A percentile compares a stretch with the other conserved stretches of the same genome.
These are phyloP conservation scores for Caenorhabditis sp. DNA, from an alignment of 2,888 invertebrate species.

Conservation along the genomic window DNA sequence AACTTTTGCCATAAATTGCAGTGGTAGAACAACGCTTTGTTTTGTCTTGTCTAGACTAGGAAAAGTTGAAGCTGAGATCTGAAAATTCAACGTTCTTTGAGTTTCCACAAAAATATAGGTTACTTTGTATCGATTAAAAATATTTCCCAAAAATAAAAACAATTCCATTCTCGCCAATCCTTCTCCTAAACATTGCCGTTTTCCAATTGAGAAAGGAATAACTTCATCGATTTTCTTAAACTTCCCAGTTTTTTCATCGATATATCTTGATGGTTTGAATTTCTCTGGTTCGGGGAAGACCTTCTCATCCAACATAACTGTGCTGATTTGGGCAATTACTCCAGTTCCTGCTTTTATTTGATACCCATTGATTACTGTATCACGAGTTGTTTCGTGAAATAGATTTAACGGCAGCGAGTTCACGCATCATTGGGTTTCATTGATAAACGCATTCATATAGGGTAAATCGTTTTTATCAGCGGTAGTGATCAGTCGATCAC, in stretches of 20 bases:
- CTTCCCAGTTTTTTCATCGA: conserved; percentile 52
- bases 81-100: no score
- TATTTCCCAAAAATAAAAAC: conserved; percentile 43
- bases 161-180: conserved; percentile 47
- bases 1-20: no score
- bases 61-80: no score
- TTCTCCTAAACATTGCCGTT: conserved; percentile 45
- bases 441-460: conserved; percentile 50
- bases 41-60: no score
- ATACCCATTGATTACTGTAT: conserved; percentile 19
- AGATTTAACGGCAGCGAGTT: conserved; percentile 36
- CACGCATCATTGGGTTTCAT: conserved; percentile 36
- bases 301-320: conserved; percentile 32
- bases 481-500: conserved; percentile 41
- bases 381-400: conserved; percentile 23
- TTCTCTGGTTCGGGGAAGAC: conserved; percentile 28
- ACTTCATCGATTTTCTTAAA: conserved; percentile 41
- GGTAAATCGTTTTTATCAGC: conserved; percentile 47
- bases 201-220: conserved; percentile 45
- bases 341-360: conserved; percentile 28
- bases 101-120: no score
- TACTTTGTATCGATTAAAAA: conserved; percentile 43
- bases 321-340: conserved; percentile 37
- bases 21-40: no score
- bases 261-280: conserved; percentile 39